Conservation (phyloP, 2,888 invertebrate species). For the Lithodes maja region DNA sequence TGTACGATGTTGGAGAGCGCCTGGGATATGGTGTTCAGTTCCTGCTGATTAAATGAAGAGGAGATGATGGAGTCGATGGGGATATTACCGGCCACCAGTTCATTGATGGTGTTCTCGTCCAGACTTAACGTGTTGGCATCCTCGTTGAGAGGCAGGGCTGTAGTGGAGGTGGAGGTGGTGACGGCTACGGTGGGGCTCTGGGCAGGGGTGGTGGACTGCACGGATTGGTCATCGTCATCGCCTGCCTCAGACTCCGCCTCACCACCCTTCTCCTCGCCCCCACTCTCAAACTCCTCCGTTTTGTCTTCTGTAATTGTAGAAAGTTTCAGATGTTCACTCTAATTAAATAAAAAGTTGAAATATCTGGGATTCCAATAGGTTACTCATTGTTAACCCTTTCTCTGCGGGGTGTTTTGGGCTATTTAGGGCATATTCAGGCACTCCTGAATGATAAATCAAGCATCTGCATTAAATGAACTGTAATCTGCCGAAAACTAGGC, state of each 20-base stretch:
- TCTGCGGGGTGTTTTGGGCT: too few species aligned
- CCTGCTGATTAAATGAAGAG: conserved; percentile 70
- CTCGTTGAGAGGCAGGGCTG: conserved; percentile 45
- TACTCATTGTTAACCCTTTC: too few species aligned
- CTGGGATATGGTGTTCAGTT: conserved; percentile 68
- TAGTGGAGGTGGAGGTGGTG: conserved; percentile 4
- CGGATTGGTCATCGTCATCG: conserved; percentile 30
- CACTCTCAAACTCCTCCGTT: conserved; percentile 46
- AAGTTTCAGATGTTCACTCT: not conserved
- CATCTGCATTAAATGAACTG: too few species aligned
- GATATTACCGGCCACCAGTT: conserved; percentile 58
- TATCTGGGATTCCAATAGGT: too few species aligned
- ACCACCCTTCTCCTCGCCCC: conserved; percentile 12
- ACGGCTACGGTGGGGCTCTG: conserved; percentile 26
- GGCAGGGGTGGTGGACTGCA: conserved; percentile 27
- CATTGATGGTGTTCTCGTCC: conserved; percentile 61
- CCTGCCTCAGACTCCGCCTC: conserved; percentile 34
- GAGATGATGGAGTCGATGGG: conserved; percentile 69
- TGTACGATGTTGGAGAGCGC: conserved; percentile 68
- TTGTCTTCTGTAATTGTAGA: conserved; percentile 43
- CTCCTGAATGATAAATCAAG: too few species aligned
- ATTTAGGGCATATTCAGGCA: too few species aligned
- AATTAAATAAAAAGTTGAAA: too few species aligned
- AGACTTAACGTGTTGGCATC: conserved; percentile 60
- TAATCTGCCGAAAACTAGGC: too few species aligned